Conservation (phyloP, 2,888 invertebrate genomes). For the Sphaerolaimus hirsutus region DNA sequence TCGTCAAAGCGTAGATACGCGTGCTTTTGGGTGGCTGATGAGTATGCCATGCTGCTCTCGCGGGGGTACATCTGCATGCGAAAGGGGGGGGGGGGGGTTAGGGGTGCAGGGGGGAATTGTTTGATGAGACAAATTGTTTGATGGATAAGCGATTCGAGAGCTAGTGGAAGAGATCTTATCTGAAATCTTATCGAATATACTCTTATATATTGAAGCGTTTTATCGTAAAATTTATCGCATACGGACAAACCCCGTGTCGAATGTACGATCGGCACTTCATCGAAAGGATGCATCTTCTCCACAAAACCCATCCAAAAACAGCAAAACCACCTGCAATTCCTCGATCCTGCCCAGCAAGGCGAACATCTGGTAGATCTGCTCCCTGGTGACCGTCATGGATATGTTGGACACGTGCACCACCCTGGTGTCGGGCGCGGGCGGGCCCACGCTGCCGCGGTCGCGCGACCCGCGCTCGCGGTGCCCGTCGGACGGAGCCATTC, state of each 20-base stretch:
- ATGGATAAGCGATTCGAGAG: not conserved
- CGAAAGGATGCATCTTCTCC: not conserved
- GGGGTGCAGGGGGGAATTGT: not conserved
- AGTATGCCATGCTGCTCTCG: constrained; percentile 11
- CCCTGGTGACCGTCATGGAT: constrained; percentile 17
- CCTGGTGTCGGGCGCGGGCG: no score
- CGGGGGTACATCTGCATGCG: constrained; percentile 17
- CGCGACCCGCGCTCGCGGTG: no score
- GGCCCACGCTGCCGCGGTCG: no score
- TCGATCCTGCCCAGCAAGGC: constrained; percentile 19
- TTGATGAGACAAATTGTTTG: not conserved
- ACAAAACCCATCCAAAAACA: no score
- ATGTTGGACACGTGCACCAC: constrained; percentile 19
- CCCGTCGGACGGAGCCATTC: no score
- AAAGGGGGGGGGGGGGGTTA: not conserved
- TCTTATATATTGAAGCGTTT: not conserved
- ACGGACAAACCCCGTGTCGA: no score
- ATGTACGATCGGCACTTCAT: not conserved
- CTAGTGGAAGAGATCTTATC: not conserved
- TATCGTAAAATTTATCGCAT: not conserved
- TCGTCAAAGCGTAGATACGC: constrained; percentile 89
- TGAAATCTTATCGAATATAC: not conserved
- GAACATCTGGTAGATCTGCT: constrained; percentile 20
- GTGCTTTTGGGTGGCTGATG: constrained; percentile 36
- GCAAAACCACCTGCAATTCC: constrained; percentile 18